Percentiles rank a stretch among this genome's conserved stretches.
Evolutionary conservation across 1,140 invertebrate genomes (phyloP).

Genomic region (Papilio machaon): DNA sequence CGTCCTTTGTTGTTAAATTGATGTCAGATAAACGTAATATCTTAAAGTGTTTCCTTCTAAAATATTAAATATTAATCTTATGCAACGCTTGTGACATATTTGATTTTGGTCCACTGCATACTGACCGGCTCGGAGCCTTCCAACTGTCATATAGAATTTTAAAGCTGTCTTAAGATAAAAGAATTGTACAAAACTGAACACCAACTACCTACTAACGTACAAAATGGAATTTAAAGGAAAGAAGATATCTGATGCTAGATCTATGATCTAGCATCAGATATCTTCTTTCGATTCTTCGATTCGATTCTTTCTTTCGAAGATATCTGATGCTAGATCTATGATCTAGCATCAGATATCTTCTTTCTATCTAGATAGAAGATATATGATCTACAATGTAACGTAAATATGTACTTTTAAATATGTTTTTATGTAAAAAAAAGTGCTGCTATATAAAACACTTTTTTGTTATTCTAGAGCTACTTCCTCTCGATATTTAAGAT

Average conservation of each 20-base stretch:
- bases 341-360: no score
- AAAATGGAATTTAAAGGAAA: background rate
- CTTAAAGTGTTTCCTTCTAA: background rate
- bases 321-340: background rate
- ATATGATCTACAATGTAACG: no score
- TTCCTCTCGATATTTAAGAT: no score
- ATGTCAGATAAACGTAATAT: background rate
- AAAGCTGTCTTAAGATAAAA: background rate
- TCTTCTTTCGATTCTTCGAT: no score
- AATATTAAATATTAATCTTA: background rate
- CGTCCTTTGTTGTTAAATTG: no score
- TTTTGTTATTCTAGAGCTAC: background rate
- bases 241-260: background rate
- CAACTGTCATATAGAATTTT: conserved; percentile 15
- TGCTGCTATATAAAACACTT: background rate
- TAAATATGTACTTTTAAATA: background rate
- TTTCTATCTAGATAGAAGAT: no score
- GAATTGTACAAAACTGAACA: background rate
- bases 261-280: no score
- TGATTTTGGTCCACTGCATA: background rate
- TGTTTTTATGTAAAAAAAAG: background rate
- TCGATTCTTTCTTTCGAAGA: no score
- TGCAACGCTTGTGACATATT: background rate
- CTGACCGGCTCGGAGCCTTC: conserved; percentile 6
- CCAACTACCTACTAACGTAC: background rate